Conservation (phyloP, 2,888 invertebrate genomes). For the Philopedon plagiatum region DNA sequence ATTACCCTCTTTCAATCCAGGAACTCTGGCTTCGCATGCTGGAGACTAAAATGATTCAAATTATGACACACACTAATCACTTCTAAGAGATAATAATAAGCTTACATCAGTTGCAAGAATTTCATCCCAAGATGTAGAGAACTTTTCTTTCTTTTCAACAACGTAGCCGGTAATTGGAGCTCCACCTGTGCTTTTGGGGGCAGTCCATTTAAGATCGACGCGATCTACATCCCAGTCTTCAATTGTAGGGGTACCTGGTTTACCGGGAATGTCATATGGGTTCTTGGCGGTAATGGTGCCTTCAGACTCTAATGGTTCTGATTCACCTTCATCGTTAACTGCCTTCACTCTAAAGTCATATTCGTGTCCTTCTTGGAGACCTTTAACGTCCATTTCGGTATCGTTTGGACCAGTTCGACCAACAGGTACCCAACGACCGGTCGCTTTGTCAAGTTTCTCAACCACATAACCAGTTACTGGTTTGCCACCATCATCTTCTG, state of each 20-base stretch:
- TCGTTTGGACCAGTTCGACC: constrained; percentile 88
- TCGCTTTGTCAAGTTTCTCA: constrained; percentile 93
- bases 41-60: constrained; percentile 73
- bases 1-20: constrained; percentile 90
- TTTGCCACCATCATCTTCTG: constrained; percentile 95
- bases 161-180: constrained; percentile 88
- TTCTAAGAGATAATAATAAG: constrained; percentile 32
- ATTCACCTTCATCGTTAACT: constrained; percentile 95
- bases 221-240: constrained; percentile 92
- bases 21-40: constrained; percentile 85
- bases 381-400: constrained; percentile 90
- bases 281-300: constrained; percentile 93
- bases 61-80: not conserved
- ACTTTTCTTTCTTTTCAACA: constrained; percentile 91
- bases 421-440: constrained; percentile 94
- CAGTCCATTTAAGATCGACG: constrained; percentile 88
- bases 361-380: constrained; percentile 91
- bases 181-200: constrained; percentile 84
- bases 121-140: constrained; percentile 85
- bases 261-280: constrained; percentile 90
- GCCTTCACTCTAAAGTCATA: constrained; percentile 96
- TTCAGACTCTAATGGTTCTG: constrained; percentile 94
- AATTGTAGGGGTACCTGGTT: constrained; percentile 89
- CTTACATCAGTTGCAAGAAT: constrained; percentile 80
- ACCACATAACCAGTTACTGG: constrained; percentile 93